Evolutionary conservation across 2,888 invertebrate species (phyloP).

Genomic region (Drosophila prolongata): DNA sequence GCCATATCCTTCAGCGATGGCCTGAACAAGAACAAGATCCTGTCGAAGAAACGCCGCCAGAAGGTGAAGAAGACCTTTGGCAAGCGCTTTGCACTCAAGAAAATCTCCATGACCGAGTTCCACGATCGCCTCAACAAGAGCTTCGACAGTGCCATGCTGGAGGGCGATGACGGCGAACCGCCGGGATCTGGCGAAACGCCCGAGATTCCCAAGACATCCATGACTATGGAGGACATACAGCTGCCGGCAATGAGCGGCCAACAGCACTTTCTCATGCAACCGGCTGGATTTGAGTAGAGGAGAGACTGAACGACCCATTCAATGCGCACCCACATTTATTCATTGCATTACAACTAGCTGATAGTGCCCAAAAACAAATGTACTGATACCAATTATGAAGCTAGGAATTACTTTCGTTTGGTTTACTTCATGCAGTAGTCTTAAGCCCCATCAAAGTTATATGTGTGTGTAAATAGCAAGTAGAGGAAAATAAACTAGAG

Average conservation of each 20-base stretch:
- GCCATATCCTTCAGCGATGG: slow-evolving; percentile 80
- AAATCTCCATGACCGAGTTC: slow-evolving; percentile 81
- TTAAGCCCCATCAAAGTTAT: slow-evolving; percentile 14
- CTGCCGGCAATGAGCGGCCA: slow-evolving; percentile 22
- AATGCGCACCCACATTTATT: slow-evolving; percentile 7
- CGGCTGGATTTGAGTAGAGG: slow-evolving; percentile 24
- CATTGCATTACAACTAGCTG: slow-evolving; percentile 26
- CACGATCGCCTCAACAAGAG: slow-evolving; percentile 80
- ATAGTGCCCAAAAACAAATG: slow-evolving; percentile 30
- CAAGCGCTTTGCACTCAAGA: slow-evolving; percentile 72
- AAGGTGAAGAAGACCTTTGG: slow-evolving; percentile 82
- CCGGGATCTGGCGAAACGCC: neutral
- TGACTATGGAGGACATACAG: slow-evolving; percentile 51
- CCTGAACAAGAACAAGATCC: slow-evolving; percentile 74
- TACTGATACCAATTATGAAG: slow-evolving; percentile 41
- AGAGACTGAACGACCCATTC: slow-evolving; percentile 37
- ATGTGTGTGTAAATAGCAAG: slow-evolving; percentile 33
- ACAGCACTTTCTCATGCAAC: slow-evolving; percentile 13
- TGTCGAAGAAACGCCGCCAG: slow-evolving; percentile 78
- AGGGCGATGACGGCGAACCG: slow-evolving; percentile 51
- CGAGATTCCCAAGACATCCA: slow-evolving; percentile 17
- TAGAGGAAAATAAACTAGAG: slow-evolving; percentile 5
- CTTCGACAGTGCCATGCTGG: slow-evolving; percentile 73
- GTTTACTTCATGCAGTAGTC: slow-evolving; percentile 2
- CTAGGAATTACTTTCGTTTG: slow-evolving; percentile 23